Conservation (phyloP, 1,140 invertebrate genomes). For the Drosophila repleta region DNA sequence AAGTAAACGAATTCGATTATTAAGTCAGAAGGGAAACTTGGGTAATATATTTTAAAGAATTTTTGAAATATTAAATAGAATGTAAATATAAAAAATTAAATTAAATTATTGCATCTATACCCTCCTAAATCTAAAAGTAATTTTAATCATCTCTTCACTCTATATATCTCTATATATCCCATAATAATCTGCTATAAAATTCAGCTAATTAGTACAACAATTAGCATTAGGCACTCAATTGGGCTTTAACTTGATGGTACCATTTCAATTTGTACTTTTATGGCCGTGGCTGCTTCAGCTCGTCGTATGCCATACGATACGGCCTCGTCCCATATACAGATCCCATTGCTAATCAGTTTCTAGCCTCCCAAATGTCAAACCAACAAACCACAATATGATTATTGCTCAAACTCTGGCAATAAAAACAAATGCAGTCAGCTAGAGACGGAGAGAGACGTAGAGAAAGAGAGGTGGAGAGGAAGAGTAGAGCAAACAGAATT, state of each 20-base stretch:
- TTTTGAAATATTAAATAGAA: no score
- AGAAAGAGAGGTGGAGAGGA: neutral
- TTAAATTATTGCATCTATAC: no score
- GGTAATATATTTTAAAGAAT: no score
- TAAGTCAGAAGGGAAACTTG: no score
- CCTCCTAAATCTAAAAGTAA: no score
- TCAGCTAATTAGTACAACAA: neutral
- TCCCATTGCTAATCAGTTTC: constrained; percentile 37
- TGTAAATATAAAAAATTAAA: no score
- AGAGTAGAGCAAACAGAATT: constrained; percentile 23
- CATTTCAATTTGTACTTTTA: constrained; percentile 10
- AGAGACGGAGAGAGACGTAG: neutral
- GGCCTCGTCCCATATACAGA: neutral
- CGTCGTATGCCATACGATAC: neutral
- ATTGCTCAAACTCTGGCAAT: constrained; percentile 25
- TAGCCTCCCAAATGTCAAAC: constrained; percentile 20
- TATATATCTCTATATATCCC: no score
- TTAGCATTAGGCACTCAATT: constrained; percentile 8
- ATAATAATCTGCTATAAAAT: neutral
- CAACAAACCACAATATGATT: constrained; percentile 33
- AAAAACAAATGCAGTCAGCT: constrained; percentile 21
- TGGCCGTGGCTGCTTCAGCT: neutral
- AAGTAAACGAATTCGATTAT: no score
- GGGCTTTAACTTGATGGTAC: neutral
- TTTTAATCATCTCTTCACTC: neutral